A percentile compares a stretch with the other conserved stretches of the same genome.
Evolutionary conservation across 2,797 vertebrate genomes (phyloP).

Genomic region (Hydrolagus colliei): DNA sequence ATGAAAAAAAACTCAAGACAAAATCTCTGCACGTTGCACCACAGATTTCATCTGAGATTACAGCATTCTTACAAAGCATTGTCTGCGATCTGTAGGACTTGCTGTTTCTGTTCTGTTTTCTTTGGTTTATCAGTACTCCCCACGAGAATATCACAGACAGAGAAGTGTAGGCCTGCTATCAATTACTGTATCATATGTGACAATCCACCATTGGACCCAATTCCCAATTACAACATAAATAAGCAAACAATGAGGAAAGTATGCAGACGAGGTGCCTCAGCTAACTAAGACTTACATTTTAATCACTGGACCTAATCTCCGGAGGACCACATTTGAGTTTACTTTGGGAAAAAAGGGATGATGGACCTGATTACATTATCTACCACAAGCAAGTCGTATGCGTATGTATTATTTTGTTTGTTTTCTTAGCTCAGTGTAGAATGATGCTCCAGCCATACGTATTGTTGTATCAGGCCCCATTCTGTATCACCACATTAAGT

Average conservation of each 20-base stretch:
- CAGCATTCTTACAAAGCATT: constrained; percentile 20
- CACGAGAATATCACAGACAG: constrained; percentile 6
- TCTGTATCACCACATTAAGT: too few species aligned
- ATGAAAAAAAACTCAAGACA: constrained; percentile 29
- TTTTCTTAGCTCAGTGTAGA: not conserved
- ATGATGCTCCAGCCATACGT: not conserved
- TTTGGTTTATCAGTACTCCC: constrained; percentile 27
- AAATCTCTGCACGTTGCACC: constrained; percentile 10
- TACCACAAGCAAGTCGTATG: not conserved
- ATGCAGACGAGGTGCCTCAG: not conserved
- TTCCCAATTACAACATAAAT: constrained; percentile 24
- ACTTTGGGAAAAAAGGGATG: not conserved
- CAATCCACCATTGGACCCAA: not conserved
- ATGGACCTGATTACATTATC: not conserved
- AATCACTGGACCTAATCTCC: not conserved
- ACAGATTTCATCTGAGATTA: constrained; percentile 21
- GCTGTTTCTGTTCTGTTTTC: constrained; percentile 19
- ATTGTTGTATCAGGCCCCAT: too few species aligned
- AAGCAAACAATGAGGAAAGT: not conserved
- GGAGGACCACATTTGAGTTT: not conserved
- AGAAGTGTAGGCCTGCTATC: constrained; percentile 15
- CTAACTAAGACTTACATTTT: constrained; percentile 10
- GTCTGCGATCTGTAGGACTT: not conserved
- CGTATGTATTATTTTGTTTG: not conserved
- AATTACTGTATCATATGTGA: constrained; percentile 13